Percentiles rank a stretch among this genome's conserved stretches.
Conservation (phyloP, 2,797 vertebrate species). For the Nannoperca australis region DNA sequence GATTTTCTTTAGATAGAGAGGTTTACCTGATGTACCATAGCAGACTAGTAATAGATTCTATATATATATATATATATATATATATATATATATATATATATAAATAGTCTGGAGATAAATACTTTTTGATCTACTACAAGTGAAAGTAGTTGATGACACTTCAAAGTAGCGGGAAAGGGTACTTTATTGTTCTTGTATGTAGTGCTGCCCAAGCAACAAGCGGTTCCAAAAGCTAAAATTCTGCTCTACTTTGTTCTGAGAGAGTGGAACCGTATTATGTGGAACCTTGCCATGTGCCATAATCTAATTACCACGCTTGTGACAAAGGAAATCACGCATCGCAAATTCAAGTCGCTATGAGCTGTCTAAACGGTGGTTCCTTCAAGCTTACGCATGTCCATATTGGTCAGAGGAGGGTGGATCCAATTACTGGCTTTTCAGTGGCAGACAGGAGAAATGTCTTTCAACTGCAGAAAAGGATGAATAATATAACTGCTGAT, state of each 20-base stretch:
- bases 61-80: too few relatives aligned
- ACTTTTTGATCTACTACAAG: background rate
- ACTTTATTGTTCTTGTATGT: background rate
- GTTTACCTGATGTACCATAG: background rate
- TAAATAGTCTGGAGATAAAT: background rate
- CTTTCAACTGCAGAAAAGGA: background rate
- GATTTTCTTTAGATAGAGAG: constrained; percentile 1
- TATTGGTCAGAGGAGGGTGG: constrained; percentile 4
- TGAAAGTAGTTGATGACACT: background rate
- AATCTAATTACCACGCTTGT: constrained; percentile 58
- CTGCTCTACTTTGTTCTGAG: background rate
- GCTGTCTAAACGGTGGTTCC: constrained; percentile 35
- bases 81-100: too few relatives aligned
- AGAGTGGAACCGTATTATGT: background rate
- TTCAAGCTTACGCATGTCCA: constrained; percentile 35
- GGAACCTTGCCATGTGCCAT: constrained; percentile 27
- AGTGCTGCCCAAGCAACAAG: background rate
- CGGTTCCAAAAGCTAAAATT: background rate
- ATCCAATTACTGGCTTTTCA: constrained; percentile 29
- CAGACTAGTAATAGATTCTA: background rate
- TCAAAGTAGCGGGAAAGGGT: background rate
- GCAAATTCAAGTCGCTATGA: constrained; percentile 34
- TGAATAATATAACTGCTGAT: background rate
- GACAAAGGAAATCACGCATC: constrained; percentile 54
- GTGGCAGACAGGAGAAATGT: constrained; percentile 10